Base-by-base conservation (phyloP, 2,113 vertebrate species). In the Gymnocephalus cernua region DNA sequence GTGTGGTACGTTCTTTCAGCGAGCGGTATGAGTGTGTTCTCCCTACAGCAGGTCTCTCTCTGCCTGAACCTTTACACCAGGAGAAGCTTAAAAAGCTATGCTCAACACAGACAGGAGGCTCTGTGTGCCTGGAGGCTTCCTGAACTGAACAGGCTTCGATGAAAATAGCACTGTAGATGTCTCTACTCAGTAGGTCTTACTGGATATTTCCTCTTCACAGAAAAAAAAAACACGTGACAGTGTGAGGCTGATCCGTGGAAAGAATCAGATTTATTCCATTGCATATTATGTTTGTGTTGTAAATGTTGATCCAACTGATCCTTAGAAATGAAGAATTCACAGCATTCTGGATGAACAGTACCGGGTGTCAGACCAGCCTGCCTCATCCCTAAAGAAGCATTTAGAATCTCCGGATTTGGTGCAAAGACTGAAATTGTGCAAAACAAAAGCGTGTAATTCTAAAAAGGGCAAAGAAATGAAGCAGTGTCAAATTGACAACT, bases 41-140 rank as follows among this genome's bases (percentile, higher is more conserved):
- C 77, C 84, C 79, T 81, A 83, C 82, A 88, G 83, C 88, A 51
- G 73, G 66, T 84, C 74, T 80, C 72, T 83, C 44, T 16, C 65
- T 75, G 74, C 61, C 72, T 84, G 74, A 88, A 87, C 81, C 70
- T 79, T 86, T 91, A 89, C 87, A 88, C 80, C 71, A 78, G 62
- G 16, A 73, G 65, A 16, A 82, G 81, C 86, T 87, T 90, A 85
- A 80, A 86, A 88, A 89, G 47, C 82, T 32, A 71, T 64, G 64
- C 89, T 89, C 79, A 80, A 86, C 87, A 87, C 80, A 84, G 84
- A 85, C 84, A 73, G 83, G 74, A 85, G 81, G 85, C 63, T 88
- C 73, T 71, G 61, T 65, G 80, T 68, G 83, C 88, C 91, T 27
- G 35, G 66, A 80, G 89, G 88, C 87, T 68, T 27, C 69, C 77